Conservation (phyloP, 2,888 invertebrate genomes). For the Nomada hirtipes region DNA sequence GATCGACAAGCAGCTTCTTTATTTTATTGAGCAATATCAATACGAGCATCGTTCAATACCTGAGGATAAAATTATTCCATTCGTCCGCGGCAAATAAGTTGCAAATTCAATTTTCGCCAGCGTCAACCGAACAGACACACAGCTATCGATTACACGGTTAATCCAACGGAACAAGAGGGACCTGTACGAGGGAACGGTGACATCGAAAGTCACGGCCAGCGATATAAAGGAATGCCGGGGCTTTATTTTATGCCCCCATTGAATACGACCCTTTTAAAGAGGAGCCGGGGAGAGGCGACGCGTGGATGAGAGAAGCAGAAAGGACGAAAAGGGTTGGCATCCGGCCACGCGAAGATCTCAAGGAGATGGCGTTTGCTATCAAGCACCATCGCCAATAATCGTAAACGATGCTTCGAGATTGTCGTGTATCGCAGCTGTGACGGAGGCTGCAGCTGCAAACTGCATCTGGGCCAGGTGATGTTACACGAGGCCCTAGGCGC, state of each 20-base stretch:
- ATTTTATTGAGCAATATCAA: too few species aligned
- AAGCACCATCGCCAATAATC: conserved; percentile 56
- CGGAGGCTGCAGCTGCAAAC: conserved; percentile 49
- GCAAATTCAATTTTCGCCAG: too few species aligned
- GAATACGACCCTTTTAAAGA: not conserved
- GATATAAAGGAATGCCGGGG: not conserved
- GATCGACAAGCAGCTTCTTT: too few species aligned
- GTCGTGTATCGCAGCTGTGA: conserved; percentile 52
- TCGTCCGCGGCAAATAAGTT: too few species aligned
- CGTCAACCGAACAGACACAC: too few species aligned
- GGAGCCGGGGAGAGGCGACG: not conserved
- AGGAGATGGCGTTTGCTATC: conserved; percentile 46
- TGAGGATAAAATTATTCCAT: too few species aligned
- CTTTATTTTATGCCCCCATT: conserved; percentile 3
- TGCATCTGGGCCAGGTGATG: conserved; percentile 61
- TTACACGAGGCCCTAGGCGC: conserved; percentile 18
- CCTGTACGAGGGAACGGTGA: too few species aligned
- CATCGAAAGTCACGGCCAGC: not conserved
- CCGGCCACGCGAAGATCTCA: conserved; percentile 28
- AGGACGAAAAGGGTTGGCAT: not conserved
- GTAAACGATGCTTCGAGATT: conserved; percentile 62
- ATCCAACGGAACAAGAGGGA: too few species aligned
- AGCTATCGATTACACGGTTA: too few species aligned
- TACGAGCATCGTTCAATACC: too few species aligned
- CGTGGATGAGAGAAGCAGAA: not conserved